phyloP scores from a whole-genome alignment of 2,113 vertebrate genomes.

The Anser cygnoides region DNA sequence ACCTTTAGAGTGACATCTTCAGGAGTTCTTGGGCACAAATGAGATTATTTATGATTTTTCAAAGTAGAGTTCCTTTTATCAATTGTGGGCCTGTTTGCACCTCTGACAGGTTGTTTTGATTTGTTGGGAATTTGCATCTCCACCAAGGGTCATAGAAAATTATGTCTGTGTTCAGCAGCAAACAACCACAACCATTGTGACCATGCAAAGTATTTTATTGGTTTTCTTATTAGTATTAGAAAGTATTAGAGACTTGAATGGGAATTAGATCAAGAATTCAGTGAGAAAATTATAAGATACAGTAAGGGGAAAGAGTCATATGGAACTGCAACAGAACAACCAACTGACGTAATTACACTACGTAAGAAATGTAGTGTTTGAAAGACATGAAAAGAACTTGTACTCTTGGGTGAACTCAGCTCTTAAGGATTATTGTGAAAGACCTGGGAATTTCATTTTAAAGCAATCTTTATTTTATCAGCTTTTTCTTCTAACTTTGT shows the following conservation, averaged over 20 bases:
- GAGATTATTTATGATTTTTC: background rate
- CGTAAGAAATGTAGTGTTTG: background rate
- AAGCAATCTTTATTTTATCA: background rate
- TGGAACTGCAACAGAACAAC: background rate
- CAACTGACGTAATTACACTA: background rate
- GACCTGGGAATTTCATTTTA: background rate
- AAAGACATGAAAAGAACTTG: background rate
- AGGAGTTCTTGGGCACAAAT: background rate
- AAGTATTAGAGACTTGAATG: background rate
- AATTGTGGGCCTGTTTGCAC: background rate
- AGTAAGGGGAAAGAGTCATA: background rate
- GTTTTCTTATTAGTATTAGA: background rate
- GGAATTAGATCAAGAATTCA: background rate
- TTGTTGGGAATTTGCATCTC: background rate
- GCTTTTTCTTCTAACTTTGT: background rate
- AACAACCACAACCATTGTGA: background rate
- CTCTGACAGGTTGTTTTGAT: background rate
- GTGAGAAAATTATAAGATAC: background rate
- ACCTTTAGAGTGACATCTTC: background rate
- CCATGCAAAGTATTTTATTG: background rate
- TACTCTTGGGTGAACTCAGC: background rate
- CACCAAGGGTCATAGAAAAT: background rate
- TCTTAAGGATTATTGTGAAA: background rate
- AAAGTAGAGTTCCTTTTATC: background rate
- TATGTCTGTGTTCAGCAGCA: background rate